Conservation (phyloP, 1,140 invertebrate genomes). For the Tetragnatha versicolor region DNA sequence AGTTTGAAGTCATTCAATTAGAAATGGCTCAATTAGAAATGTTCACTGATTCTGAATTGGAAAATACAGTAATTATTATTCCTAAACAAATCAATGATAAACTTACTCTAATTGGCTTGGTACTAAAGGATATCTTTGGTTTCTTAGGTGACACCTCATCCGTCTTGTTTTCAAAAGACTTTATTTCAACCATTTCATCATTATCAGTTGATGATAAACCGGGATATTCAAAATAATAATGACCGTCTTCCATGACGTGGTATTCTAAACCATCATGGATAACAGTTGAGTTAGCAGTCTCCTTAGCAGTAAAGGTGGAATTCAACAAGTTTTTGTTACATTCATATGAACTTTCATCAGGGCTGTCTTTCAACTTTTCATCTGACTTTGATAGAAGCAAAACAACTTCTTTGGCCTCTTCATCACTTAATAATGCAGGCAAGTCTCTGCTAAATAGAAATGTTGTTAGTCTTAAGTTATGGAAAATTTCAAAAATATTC, state of each 20-base stretch:
- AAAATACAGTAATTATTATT: no score
- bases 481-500: no score
- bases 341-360: background rate
- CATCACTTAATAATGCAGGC: constrained; percentile 80
- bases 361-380: constrained; percentile 56
- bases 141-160: constrained; percentile 74
- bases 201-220: constrained; percentile 67
- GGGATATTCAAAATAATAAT: constrained; percentile 90
- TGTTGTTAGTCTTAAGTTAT: no score
- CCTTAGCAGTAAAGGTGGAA: constrained; percentile 1
- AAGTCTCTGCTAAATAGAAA: constrained; percentile 65
- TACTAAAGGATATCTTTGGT: constrained; percentile 85
- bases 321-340: constrained; percentile 10
- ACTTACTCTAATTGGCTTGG: constrained; percentile 77
- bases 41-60: no score
- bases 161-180: background rate
- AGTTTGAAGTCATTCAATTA: background rate
- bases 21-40: background rate
- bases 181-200: constrained; percentile 29
- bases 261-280: constrained; percentile 57
- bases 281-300: constrained; percentile 41
- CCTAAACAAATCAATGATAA: background rate
- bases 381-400: constrained; percentile 73
- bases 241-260: constrained; percentile 75
- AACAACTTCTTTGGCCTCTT: constrained; percentile 84